Evolutionary conservation across 2,113 vertebrate genomes (phyloP).

Genomic region (Casuarius casuarius): DNA sequence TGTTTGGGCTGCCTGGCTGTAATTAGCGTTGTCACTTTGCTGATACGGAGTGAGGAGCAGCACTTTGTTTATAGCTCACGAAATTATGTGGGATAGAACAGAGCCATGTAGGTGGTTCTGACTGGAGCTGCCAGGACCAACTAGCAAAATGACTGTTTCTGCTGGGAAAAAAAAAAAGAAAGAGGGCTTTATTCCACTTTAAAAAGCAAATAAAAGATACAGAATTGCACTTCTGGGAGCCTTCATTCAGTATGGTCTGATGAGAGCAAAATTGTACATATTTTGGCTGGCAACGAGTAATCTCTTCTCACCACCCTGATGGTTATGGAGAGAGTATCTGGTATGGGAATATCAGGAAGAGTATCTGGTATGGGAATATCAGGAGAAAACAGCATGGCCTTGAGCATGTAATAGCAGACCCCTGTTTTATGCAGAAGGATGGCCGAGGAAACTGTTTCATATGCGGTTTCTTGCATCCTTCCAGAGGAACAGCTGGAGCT

Average conservation of each 20-base stretch:
- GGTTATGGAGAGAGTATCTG: background rate
- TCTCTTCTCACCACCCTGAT: background rate
- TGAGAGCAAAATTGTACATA: background rate
- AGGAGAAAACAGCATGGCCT: background rate
- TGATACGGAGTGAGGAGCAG: background rate
- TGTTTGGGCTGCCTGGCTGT: background rate
- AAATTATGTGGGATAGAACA: constrained; percentile 10
- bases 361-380: background rate
- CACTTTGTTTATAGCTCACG: background rate
- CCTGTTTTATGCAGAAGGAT: background rate
- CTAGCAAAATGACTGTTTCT: background rate
- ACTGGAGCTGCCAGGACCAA: constrained; percentile 28
- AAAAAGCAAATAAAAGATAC: background rate
- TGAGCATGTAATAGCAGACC: background rate
- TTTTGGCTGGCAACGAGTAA: background rate
- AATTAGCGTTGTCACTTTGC: background rate
- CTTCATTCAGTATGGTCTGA: background rate
- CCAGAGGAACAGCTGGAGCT: background rate
- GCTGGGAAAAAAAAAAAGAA: background rate
- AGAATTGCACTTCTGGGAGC: background rate
- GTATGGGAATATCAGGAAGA: background rate
- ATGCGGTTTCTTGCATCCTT: background rate
- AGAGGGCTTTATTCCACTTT: background rate
- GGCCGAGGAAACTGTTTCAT: background rate
- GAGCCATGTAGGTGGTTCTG: constrained; percentile 27